Base-by-base conservation (phyloP, 2,797 vertebrate species). In the Momotus momota region DNA sequence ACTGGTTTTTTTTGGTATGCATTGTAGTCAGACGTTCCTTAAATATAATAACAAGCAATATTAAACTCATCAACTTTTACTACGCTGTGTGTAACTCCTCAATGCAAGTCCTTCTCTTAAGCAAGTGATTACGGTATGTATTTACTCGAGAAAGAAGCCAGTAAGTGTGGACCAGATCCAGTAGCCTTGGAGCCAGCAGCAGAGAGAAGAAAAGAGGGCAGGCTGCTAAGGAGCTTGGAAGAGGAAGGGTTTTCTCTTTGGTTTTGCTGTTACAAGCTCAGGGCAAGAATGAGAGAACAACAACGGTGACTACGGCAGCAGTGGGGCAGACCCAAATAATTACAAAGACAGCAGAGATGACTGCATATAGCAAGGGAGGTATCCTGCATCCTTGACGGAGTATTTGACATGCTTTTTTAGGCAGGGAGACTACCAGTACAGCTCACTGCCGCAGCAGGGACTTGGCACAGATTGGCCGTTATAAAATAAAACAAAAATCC, bases 71-170 rank as follows among this genome's bases (percentile, higher is more conserved):
- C 67, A 89, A 33, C 70, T 95, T 93, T 31, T 77, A 93, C 93
- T 95, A 73, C 3, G 17, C 35, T 70, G 45, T 16, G 46, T 87
- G 62, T 83, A 92, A 64, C 35, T 86, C 66, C 60, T 71, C 38
- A 83, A 41, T 67, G 55, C 60, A 92, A 96, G 80, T 60, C 52
- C 25, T 82, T 74, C 81, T 91, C 48, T 85, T 85, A 87, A 92
- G 78, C 48, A 84, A 67, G 31, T 49, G 83, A 94, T 93, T 84
- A 84, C 4, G 8, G 82, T 75, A 90, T 71, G 58, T 75, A 83
- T 92, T 92, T 94, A 87, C 69, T 90, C 2, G 16, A 92, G 86
- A 90, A 66, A 87, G 82, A 75, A 84, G 83, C 69, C 90, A 94
- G 86, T 46, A 74, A 91, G 64, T 0, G 1, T 77, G 84, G 84